Conservation (phyloP, 2,888 invertebrate genomes). For the Orthosia cruda region DNA sequence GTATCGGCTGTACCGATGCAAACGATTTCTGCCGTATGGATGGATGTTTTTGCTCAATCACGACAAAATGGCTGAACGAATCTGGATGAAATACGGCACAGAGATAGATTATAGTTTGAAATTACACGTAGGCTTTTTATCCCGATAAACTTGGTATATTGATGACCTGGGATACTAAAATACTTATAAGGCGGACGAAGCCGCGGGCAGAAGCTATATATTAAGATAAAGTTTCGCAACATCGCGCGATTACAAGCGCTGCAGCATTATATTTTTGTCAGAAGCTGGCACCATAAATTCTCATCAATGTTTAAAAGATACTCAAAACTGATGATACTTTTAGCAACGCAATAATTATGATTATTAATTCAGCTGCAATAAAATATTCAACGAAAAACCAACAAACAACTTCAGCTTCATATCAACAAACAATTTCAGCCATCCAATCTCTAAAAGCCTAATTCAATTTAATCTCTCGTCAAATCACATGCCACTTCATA, state of each 20-base stretch:
- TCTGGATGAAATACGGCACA: no score
- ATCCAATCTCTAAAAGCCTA: no score
- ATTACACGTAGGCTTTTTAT: no score
- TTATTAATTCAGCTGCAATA: background rate
- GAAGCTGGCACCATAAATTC: no score
- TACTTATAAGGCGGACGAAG: no score
- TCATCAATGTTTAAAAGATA: background rate
- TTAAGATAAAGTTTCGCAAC: background rate
- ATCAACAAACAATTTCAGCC: background rate
- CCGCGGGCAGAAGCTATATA: no score
- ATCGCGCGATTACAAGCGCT: background rate
- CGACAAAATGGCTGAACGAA: background rate
- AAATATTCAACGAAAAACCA: background rate
- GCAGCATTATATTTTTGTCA: constrained; percentile 9
- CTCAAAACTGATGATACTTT: constrained; percentile 26
- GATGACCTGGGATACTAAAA: no score
- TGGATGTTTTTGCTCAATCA: no score
- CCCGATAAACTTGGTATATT: no score
- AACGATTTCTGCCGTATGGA: background rate
- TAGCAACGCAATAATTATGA: background rate
- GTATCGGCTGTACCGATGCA: background rate
- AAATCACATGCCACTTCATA: no score
- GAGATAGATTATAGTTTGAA: no score
- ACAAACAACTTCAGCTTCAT: background rate
- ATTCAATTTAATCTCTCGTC: no score